Evolutionary conservation across 2,888 invertebrate species (phyloP).

Genomic region (Tipula vernalis): DNA sequence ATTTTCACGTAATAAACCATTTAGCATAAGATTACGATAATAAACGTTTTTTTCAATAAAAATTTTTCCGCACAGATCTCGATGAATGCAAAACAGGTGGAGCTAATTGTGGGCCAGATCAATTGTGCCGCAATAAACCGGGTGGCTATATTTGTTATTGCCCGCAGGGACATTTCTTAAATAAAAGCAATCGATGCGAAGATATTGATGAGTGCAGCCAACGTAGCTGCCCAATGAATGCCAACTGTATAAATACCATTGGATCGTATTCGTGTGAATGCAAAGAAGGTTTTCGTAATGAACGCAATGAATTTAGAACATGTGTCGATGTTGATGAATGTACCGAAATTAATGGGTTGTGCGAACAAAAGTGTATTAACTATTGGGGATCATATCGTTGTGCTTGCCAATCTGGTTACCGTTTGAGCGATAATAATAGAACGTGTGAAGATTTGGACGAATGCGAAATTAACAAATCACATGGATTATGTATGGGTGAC

Average conservation of each 20-base stretch:
- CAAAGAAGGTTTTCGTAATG: conserved; percentile 63
- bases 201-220: conserved; percentile 80
- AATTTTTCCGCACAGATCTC: conserved; percentile 46
- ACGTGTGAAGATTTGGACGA: conserved; percentile 66
- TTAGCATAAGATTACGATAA: background rate
- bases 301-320: conserved; percentile 21
- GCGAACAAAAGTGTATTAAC: conserved; percentile 84
- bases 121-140: conserved; percentile 68
- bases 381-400: conserved; percentile 85
- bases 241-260: conserved; percentile 31
- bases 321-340: conserved; percentile 63
- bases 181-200: conserved; percentile 47
- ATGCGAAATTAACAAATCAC: conserved; percentile 62
- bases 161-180: conserved; percentile 45
- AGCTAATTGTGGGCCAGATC: conserved; percentile 63
- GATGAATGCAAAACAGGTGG: conserved; percentile 69
- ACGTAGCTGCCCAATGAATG: conserved; percentile 34
- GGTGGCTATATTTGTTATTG: conserved; percentile 73
- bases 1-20: too few relatives aligned
- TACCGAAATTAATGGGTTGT: conserved; percentile 39
- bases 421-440: conserved; percentile 54
- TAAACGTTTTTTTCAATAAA: background rate
- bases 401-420: conserved; percentile 73
- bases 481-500: conserved; percentile 57
- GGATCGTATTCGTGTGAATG: conserved; percentile 77